Evolutionary conservation across 2,797 vertebrate species (phyloP), one percentile per base, ranked within the genome.

Genomic region (Galago senegalensis): DNA sequence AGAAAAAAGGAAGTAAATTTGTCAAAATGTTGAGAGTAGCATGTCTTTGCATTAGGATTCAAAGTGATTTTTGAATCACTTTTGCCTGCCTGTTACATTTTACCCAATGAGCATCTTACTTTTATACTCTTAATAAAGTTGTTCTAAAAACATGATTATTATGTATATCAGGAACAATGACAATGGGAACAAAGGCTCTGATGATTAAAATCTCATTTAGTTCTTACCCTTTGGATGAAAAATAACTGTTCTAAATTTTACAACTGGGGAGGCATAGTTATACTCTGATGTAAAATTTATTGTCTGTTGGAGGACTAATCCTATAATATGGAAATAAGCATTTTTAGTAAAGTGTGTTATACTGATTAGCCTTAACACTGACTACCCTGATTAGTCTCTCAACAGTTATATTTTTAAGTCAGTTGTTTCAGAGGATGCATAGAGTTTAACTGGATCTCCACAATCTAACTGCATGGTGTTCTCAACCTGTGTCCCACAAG

Each of bases 141-240:
- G 9, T 61, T 96, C 69, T 83, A 65, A 84, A 95, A 83, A 87
- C 11, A 65, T 34, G 46, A 40, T 43, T 89, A 87, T 77, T 70
- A 85, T 53, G 3, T 53, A 16, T 16, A 16, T 4, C 83, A 83
- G 29, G 34, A 89, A 61, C 8, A 58, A 91, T 14, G 14, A 81
- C 43, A 61, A 72, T 3, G 96, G 31, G 34, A 17, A 69, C 49
- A 90, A 49, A 87, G 13, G 0, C 13, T 27, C 2, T 37, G 11
- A 37, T 58, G 31, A 90, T 58, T 87, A 87, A 77, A 79, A 23
- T 72, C 46, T 63, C 84, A 75, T 92, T 87, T 40, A 37, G 18
- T 86, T 10, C 97, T 98, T 98, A 98, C 98, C 98, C 87, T 98
- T 98, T 67, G 98, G 98, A 95, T 98, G 98, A 96, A 98, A 98